A percentile compares a stretch with the other conserved stretches of the same genome.
phyloP scores from a whole-genome alignment of 2,888 invertebrate species.

The Phragmatobia fuliginosa region DNA sequence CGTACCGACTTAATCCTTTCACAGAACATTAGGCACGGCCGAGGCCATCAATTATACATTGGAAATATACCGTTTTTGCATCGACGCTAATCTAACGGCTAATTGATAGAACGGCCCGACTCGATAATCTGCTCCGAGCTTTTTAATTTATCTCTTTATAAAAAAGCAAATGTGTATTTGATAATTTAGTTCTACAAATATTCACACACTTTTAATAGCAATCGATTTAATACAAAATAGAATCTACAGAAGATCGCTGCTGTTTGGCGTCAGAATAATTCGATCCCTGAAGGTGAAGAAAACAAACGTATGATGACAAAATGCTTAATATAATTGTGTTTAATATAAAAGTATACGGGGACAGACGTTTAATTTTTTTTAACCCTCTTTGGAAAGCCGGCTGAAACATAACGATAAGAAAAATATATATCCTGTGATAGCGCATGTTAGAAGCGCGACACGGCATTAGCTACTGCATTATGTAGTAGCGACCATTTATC shows the following conservation, averaged over 20 bases:
- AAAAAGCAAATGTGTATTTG: background rate
- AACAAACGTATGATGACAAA: background rate
- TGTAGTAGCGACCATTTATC: conserved; percentile 1
- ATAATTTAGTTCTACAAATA: background rate
- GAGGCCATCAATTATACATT: background rate
- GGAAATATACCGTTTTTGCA: background rate
- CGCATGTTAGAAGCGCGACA: background rate
- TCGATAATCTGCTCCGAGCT: background rate
- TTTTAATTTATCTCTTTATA: background rate
- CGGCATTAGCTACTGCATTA: background rate
- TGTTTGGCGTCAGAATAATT: background rate
- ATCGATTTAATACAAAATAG: background rate
- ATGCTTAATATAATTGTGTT: background rate
- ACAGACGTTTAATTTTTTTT: background rate
- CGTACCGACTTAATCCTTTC: background rate
- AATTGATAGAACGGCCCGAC: conserved; percentile 5
- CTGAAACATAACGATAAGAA: background rate
- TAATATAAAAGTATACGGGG: background rate
- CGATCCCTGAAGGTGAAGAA: background rate
- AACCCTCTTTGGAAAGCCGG: no score
- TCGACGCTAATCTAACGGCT: conserved; percentile 11
- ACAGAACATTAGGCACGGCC: background rate
- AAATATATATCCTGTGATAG: background rate
- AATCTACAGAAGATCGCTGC: background rate
- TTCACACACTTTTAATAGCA: background rate